phyloP scores from a whole-genome alignment of 2,113 vertebrate genomes.

The Austrofundulus limnaeus region DNA sequence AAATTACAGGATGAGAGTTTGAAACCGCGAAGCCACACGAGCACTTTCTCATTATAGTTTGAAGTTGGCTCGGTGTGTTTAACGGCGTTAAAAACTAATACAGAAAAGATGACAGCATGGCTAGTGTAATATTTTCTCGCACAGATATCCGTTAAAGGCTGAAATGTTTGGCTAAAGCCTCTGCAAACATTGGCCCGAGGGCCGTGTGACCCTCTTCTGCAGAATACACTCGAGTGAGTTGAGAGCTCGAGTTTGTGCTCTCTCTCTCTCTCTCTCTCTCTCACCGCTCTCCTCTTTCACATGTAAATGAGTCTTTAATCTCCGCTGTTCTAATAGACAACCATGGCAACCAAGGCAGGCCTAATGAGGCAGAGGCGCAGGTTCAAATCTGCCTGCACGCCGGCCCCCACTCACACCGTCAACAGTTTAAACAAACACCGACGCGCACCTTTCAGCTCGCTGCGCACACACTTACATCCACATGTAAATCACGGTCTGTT shows the following conservation, averaged over 20 bases:
- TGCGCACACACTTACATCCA: background rate
- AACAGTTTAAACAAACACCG: constrained; percentile 62
- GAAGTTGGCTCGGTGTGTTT: background rate
- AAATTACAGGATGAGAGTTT: constrained; percentile 22
- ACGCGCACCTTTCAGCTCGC: constrained; percentile 1
- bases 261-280: constrained; percentile 30
- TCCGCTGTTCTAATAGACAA: constrained; percentile 73
- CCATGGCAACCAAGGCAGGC: constrained; percentile 77
- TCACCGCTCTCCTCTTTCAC: constrained; percentile 67
- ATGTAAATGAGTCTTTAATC: constrained; percentile 80
- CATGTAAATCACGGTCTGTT: background rate
- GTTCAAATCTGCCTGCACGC: constrained; percentile 68
- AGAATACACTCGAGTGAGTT: constrained; percentile 47
- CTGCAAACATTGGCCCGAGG: constrained; percentile 52
- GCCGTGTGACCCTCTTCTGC: constrained; percentile 52
- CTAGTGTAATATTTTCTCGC: background rate
- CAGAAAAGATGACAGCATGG: background rate
- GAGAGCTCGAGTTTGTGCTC: constrained; percentile 37
- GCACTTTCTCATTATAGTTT: background rate
- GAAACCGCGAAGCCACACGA: constrained; percentile 39
- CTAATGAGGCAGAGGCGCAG: constrained; percentile 74
- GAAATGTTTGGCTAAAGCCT: constrained; percentile 48
- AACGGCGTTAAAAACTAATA: constrained; percentile 3
- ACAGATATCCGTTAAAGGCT: constrained; percentile 2
- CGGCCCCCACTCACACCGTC: constrained; percentile 49